Base-by-base conservation (phyloP, 2,888 invertebrate species). In the Ochropleura plecta region DNA sequence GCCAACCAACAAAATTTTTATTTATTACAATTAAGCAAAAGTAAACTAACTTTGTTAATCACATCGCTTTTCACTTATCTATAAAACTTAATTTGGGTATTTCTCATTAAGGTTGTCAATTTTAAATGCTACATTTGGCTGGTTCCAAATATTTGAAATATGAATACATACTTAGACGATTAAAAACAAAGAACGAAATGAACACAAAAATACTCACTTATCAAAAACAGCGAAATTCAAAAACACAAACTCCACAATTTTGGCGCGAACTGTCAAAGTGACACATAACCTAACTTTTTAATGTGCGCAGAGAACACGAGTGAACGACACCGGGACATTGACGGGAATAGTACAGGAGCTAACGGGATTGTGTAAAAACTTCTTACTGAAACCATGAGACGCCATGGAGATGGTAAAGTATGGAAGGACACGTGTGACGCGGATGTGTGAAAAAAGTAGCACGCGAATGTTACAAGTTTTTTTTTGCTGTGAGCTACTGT, bases 311-410 rank as follows among this genome's bases (percentile, higher is more conserved):
- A 40, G 84, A 79, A 89, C 91, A 91, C 94, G 91, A 93, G 95
- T 89, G 86, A 86, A 89, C 93, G 80, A 86, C 87, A 88, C 89
- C 89, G 89, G 87, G 90, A 86, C 89, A 86, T 85, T 87, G 88
- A 88, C 90, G 89, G 93, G 92, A 96, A 93, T 96, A 95, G 93
- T 90, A 91, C 90, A 89, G 92, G 90, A 91, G 90, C 88, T 88
- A 89, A 89, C 91, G 91, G 94, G 93, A 93, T 92, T 89, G 89
- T 89, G 89, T 91, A 92, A 92, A 88, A 93, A 92, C 90, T 73
- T 89, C 89, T 84, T 88, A 90, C 91, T 93, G 90, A 92, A 93
- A 90, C 88, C 86, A 85, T 71, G 73, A 79, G 82, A 63, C 7
- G 68, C 53, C 77, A 76, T 57, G 53, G 86, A 86, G 57, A 53